Conservation (phyloP, 2,797 vertebrate genomes). For the Allobates femoralis region DNA sequence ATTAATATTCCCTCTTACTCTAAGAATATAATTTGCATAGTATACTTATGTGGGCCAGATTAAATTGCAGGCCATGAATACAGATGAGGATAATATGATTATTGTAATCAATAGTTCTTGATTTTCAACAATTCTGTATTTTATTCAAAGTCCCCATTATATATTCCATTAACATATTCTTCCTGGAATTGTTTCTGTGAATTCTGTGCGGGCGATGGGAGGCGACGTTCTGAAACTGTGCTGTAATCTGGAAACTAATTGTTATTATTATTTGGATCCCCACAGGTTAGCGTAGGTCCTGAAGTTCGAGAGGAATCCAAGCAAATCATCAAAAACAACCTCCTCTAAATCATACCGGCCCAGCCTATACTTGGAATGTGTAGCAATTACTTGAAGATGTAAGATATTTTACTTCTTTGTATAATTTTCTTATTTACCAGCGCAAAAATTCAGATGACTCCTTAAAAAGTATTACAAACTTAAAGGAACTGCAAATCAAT, state of each 20-base stretch:
- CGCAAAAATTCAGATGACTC: too few species aligned
- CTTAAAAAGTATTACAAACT: too few species aligned
- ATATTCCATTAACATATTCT: constrained; percentile 32
- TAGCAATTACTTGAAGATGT: background rate
- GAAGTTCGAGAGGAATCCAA: background rate
- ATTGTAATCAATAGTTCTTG: constrained; percentile 52
- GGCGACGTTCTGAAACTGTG: background rate
- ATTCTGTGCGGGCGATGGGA: background rate
- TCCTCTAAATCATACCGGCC: background rate
- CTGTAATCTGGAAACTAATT: constrained; percentile 4
- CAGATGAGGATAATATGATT: constrained; percentile 55
- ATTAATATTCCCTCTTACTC: constrained; percentile 40
- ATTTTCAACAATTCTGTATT: constrained; percentile 15
- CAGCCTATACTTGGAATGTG: background rate
- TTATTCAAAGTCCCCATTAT: constrained; percentile 9
- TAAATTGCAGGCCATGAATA: constrained; percentile 30
- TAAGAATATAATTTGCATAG: constrained; percentile 32
- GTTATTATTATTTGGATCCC: constrained; percentile 9
- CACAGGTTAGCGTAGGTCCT: background rate
- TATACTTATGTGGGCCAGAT: constrained; percentile 35
- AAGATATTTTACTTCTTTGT: background rate
- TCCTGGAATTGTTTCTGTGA: constrained; percentile 9
- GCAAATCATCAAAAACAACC: background rate
- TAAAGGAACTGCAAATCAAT: too few species aligned
- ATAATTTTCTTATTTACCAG: too few species aligned